phyloP scores from a whole-genome alignment of 1,140 invertebrate species.

The Lucilia cuprina region DNA sequence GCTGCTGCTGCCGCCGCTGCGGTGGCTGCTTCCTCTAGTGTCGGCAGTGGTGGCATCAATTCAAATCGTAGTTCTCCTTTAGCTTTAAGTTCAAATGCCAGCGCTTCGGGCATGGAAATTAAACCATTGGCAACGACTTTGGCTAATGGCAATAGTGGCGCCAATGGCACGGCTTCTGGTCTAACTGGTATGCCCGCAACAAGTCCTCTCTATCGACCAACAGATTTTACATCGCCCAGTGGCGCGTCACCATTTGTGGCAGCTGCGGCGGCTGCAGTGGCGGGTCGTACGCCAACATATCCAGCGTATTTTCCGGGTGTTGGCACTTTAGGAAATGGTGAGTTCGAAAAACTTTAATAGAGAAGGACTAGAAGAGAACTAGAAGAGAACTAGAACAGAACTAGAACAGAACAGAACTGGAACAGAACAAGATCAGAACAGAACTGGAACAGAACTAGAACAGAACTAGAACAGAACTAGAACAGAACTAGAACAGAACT shows the following conservation, averaged over 20 bases:
- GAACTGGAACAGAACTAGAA: too few species aligned
- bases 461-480: too few species aligned
- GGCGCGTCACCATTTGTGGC: constrained; percentile 56
- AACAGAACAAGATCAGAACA: too few species aligned
- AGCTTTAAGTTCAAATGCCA: constrained; percentile 58
- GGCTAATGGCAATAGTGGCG: constrained; percentile 53
- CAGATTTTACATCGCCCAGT: constrained; percentile 57
- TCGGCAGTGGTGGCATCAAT: constrained; percentile 50
- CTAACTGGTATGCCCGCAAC: constrained; percentile 53
- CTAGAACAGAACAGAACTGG: too few species aligned
- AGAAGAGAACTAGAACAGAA: too few species aligned
- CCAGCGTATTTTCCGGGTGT: constrained; percentile 58
- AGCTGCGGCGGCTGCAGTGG: constrained; percentile 55
- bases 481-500: too few species aligned
- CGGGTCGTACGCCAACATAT: constrained; percentile 56
- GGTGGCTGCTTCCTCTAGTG: constrained; percentile 52
- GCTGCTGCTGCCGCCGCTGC: constrained; percentile 52
- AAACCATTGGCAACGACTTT: constrained; percentile 38
- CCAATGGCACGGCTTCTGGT: constrained; percentile 43
- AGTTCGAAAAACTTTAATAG: constrained; percentile 37
- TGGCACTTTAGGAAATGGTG: constrained; percentile 56
- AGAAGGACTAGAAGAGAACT: too few species aligned
- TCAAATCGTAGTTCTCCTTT: constrained; percentile 60
- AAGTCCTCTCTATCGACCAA: constrained; percentile 54
- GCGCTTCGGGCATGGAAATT: constrained; percentile 45